Base-by-base conservation (phyloP, 2,888 invertebrate species). In the Leptinotarsa rubiginosa region DNA sequence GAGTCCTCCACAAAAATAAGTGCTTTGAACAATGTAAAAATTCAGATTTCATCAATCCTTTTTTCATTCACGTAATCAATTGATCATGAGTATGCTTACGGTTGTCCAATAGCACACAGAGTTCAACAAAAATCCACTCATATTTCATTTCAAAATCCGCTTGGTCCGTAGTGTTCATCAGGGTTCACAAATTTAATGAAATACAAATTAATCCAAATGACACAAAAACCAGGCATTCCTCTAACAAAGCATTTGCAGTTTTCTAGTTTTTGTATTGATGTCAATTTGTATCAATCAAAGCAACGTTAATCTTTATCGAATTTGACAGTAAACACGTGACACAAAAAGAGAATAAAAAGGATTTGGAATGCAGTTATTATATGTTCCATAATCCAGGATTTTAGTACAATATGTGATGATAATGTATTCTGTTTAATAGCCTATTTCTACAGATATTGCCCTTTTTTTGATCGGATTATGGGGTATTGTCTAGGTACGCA, bases 401-500 rank as follows among this genome's bases (percentile, higher is more conserved):
- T 83, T 73, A 70, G 79, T 80, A 85, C 85, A 85, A 86, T 84
- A 82, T 81, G 77, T 77, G 69, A 72, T 70, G 81, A 83, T 86
- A 86, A 86, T 85, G 83, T 85, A 86, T 87, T 86, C 86, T 84
- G 83, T 86, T 86, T 86, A 85, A 86, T 86, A 84, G 85, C 84
- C 85, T 85, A 86, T 86, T 87, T 85, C 86, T 84, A 82, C 84
- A 85, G 83, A 85, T 85, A 85, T 86, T 85, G 84, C 84, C 85
- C 86, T 82, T 86, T 86, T 69, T 85, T 84, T 80, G 82, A 83
- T 82, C 80, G 84, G 86, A 86, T 85, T 86, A 86, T 77, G 69
- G 49, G 31, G 72, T 72, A 80, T 81, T 81, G 79, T 80, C 41
- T 69, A 56, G 56, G 56, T 69, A 56, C 16, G 62, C 16, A 31